Evolutionary conservation across 2,113 vertebrate genomes (phyloP).

Genomic region (Arvicanthis niloticus): DNA sequence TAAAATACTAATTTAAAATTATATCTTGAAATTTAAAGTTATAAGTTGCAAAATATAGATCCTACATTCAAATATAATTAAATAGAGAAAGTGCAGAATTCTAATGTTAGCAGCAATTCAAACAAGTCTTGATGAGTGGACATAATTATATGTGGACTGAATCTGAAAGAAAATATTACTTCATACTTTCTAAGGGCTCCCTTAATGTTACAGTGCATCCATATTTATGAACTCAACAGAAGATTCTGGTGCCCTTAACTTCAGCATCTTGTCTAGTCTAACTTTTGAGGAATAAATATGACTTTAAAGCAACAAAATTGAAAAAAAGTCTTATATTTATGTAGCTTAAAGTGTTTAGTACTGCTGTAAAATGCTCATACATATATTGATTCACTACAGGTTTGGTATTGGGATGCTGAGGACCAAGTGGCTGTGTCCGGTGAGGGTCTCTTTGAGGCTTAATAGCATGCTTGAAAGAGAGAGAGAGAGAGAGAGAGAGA

Average conservation of each 20-base stretch:
- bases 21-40: not conserved
- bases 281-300: not conserved
- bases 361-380: not conserved
- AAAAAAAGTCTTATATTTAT: not conserved
- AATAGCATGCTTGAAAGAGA: not conserved
- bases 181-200: not conserved
- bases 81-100: not conserved
- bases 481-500: not conserved
- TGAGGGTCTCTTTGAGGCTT: not conserved
- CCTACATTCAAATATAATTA: not conserved
- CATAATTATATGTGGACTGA: not conserved
- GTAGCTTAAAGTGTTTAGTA: not conserved
- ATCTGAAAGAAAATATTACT: not conserved
- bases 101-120: not conserved
- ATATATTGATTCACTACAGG: not conserved
- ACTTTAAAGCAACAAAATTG: not conserved
- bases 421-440: not conserved
- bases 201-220: not conserved
- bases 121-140: not conserved
- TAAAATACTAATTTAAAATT: slow-evolving; percentile 1
- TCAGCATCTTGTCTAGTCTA: not conserved
- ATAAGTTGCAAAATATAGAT: not conserved
- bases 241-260: not conserved
- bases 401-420: not conserved
- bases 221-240: not conserved